A percentile compares a stretch with the other conserved stretches of the same genome.
phyloP scores from a whole-genome alignment of 2,797 vertebrate species.

The Rhinatrema bivittatum region DNA sequence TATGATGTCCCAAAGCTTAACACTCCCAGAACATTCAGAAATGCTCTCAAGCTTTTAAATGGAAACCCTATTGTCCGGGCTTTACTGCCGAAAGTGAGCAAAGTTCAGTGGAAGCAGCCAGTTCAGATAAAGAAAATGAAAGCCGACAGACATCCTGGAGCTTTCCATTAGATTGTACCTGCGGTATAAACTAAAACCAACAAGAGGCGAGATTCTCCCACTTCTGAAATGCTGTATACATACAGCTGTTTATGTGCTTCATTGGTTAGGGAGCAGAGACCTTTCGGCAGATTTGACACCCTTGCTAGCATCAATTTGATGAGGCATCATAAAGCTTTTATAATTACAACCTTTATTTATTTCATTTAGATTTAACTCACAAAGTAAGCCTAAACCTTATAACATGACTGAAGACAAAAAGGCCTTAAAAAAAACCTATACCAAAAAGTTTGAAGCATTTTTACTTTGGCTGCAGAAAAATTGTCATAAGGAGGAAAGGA shows the following conservation, averaged over 20 bases:
- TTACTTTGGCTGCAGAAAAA: no score
- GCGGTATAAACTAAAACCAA: slow-evolving; percentile 63
- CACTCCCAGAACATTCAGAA: slow-evolving; percentile 54
- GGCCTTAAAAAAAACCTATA: not conserved
- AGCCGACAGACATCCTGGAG: slow-evolving; percentile 68
- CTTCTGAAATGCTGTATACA: slow-evolving; percentile 41
- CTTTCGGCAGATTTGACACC: no score
- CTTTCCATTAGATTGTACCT: slow-evolving; percentile 87
- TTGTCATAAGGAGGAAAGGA: no score
- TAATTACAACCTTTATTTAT: not conserved
- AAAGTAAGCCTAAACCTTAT: no score
- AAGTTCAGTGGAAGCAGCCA: slow-evolving; percentile 70
- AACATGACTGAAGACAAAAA: not conserved
- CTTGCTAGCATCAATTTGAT: slow-evolving; percentile 64
- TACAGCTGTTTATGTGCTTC: slow-evolving; percentile 66
- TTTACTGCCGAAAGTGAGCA: slow-evolving; percentile 50
- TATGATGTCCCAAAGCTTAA: slow-evolving; percentile 54
- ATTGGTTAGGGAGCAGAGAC: no score
- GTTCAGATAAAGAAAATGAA: slow-evolving; percentile 70
- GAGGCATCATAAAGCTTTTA: slow-evolving; percentile 35
- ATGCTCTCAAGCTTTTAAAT: slow-evolving; percentile 65
- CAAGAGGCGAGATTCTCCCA: slow-evolving; percentile 9
- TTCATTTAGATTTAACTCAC: not conserved
- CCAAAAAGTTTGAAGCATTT: slow-evolving; percentile 1
- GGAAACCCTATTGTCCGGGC: slow-evolving; percentile 38